phyloP scores from a whole-genome alignment of 1,140 invertebrate genomes.

The Globodera ellingtonae region DNA sequence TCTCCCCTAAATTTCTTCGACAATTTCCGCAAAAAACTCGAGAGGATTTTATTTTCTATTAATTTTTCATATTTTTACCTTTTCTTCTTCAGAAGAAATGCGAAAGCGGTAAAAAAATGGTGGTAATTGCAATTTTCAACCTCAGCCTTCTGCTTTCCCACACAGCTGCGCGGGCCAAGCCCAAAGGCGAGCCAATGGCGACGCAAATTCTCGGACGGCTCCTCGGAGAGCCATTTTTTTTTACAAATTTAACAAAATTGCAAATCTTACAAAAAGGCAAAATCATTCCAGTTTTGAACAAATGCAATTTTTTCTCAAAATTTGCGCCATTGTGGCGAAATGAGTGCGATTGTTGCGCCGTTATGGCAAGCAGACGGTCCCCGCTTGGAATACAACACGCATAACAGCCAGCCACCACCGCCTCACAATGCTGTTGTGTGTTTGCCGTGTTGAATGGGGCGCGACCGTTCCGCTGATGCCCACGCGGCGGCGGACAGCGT shows the following conservation, averaged over 20 bases:
- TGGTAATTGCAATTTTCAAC: neutral
- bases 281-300: too few relatives aligned
- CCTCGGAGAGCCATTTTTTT: neutral
- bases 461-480: slow-evolving; percentile 22
- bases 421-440: neutral
- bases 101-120: neutral
- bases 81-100: neutral
- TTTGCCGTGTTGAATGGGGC: slow-evolving; percentile 21
- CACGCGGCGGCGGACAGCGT: neutral
- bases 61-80: too few relatives aligned
- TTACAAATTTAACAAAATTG: neutral
- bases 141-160: neutral
- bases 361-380: neutral
- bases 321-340: too few relatives aligned
- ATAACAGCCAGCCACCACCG: neutral
- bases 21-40: too few relatives aligned
- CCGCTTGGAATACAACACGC: neutral
- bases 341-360: neutral
- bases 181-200: slow-evolving; percentile 6
- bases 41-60: too few relatives aligned
- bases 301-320: too few relatives aligned
- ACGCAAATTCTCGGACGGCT: neutral
- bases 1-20: too few relatives aligned
- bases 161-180: slow-evolving; percentile 4
- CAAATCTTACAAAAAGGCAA: too few relatives aligned